Base-by-base conservation (phyloP, 2,888 invertebrate genomes). In the Bombylius discolor region DNA sequence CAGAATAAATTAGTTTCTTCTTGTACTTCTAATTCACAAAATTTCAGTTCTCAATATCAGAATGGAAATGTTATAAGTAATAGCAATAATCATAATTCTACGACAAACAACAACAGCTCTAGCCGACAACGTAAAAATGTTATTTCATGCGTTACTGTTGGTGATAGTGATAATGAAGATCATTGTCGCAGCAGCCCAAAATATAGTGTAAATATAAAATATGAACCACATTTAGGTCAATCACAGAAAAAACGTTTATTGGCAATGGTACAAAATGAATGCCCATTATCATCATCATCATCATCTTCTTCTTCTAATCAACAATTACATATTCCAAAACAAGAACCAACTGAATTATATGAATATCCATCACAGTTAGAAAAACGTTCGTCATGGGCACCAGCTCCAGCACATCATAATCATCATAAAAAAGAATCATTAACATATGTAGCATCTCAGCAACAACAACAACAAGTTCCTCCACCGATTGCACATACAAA, bases 231-330 rank as follows among this genome's bases (percentile, higher is more conserved):
- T 49, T 77, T 81, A 61, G 84, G 84, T 11, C 87, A 88, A 70
- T 88, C 89, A 53, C 91, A 93, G 75, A 93, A 93, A 81, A 93
- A 93, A 72, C 81, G 92, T 36, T 77, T 93, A 54, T 74, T 93
- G 60, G 91, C 91, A 54, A 89, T 93, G 75, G 90, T 89, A 55
- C 90, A 91, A 68, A 84, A 82, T 23, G 85, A 87, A 65, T 84
- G 83, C 66, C 79, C 79, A 71, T 73, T 81, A 67, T 81, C 83
- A 63, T 80, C 84, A 66, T 55, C 60, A 39, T 56, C 60, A 9
- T 56, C 56, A 33, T 49, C 50, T 8, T 55, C 60, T 33, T 56
- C 60, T 7, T 56, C 56, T 32, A 49, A 48, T 13, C 33, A 62
- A 61, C 65, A 73, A 62, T 69, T 73, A 53, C 73, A 73, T 59